Percentiles rank a stretch among this genome's conserved stretches.
phyloP scores from a whole-genome alignment of 2,888 invertebrate species.

The Drosophila infuscata region DNA sequence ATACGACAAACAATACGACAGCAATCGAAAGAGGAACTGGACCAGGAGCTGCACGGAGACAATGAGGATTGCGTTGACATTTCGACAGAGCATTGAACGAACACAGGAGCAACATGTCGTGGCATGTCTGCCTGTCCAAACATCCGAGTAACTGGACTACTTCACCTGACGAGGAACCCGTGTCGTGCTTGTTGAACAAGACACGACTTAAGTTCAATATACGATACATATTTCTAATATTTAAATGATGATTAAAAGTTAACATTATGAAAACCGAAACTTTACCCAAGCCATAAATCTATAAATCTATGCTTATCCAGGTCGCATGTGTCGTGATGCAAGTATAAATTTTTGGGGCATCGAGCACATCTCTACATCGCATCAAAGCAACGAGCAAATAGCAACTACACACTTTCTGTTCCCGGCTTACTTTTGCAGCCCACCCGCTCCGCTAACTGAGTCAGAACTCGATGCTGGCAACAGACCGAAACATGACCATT shows the following conservation, averaged over 20 bases:
- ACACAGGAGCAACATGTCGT: slow-evolving; percentile 58
- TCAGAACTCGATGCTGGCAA: slow-evolving; percentile 42
- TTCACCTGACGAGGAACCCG: slow-evolving; percentile 11
- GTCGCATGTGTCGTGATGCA: neutral
- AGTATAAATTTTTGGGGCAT: neutral
- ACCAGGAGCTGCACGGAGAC: slow-evolving; percentile 19
- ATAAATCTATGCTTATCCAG: neutral
- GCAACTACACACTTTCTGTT: neutral
- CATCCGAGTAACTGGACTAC: slow-evolving; percentile 8
- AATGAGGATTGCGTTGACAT: slow-evolving; percentile 77
- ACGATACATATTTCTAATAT: neutral
- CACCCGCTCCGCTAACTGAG: slow-evolving; percentile 7
- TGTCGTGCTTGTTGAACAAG: neutral
- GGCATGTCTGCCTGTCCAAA: slow-evolving; percentile 34
- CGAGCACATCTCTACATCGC: slow-evolving; percentile 4
- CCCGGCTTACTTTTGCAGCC: neutral
- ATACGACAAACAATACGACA: slow-evolving; percentile 66
- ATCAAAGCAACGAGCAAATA: slow-evolving; percentile 3
- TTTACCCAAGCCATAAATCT: neutral
- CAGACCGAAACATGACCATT: slow-evolving; percentile 81
- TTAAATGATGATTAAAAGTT: too few species aligned
- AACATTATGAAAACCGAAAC: neutral
- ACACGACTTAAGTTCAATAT: neutral
- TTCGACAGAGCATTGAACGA: slow-evolving; percentile 63
- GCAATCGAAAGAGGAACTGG: slow-evolving; percentile 3